Conservation (phyloP, 1,140 invertebrate genomes). For the Drosophila sechellia region DNA sequence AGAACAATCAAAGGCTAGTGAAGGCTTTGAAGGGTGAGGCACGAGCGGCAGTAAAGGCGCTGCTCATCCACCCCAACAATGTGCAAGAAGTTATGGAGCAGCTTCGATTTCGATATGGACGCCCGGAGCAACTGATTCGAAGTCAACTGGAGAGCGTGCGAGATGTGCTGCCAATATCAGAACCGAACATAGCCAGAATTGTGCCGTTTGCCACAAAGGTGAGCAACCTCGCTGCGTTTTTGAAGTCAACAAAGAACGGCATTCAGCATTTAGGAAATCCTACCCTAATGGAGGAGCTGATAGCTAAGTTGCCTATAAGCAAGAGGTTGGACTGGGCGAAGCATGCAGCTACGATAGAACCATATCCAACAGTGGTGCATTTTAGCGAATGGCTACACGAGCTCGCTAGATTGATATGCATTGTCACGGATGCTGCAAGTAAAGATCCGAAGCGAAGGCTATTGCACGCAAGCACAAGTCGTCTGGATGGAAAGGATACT, state of each 20-base stretch:
- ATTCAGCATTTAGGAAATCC: neutral
- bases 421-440: neutral
- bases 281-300: conserved; percentile 12
- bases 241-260: neutral
- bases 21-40: too few relatives aligned
- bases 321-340: conserved; percentile 12
- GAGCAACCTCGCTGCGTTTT: conserved; percentile 9
- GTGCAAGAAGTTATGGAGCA: too few relatives aligned
- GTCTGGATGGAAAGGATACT: neutral
- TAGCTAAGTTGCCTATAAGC: neutral
- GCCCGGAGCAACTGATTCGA: too few relatives aligned
- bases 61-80: too few relatives aligned
- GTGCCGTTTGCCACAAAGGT: conserved; percentile 5
- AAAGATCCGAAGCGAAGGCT: conserved; percentile 1
- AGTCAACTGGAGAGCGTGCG: too few relatives aligned
- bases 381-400: conserved; percentile 1
- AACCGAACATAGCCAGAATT: neutral
- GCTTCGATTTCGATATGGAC: too few relatives aligned
- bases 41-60: too few relatives aligned
- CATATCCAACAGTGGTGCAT: conserved; percentile 4
- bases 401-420: conserved; percentile 1
- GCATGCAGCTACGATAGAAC: neutral
- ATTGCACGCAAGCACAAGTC: neutral
- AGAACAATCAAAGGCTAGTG: too few relatives aligned
- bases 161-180: conserved; percentile 5